Evolutionary conservation across 2,113 vertebrate species (phyloP), one percentile per base, ranked within the genome.

Genomic region (Forbesichthys agassizii): DNA sequence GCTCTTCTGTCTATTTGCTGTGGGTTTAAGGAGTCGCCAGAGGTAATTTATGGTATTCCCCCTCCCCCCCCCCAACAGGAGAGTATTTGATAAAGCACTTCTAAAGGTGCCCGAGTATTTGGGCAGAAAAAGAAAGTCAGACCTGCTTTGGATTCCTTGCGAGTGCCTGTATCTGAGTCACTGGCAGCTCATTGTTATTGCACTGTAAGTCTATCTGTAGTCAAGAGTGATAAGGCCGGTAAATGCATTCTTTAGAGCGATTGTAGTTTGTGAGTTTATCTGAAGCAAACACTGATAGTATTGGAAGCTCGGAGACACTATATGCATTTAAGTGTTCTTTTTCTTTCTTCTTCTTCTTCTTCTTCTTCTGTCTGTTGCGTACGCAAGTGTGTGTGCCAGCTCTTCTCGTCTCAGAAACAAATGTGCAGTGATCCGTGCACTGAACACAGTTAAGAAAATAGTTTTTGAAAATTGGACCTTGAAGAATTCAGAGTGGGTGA

Each of bases 1-100:
- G 81, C 78, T 86, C 75, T 75, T 81, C 81, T 88, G 69, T 87
- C 77, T 88, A 84, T 89, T 88, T 90, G 88, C 82, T 84, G 74
- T 86, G 73, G 79, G 78, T 88, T 88, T 89, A 85, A 85, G 80
- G 77, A 88, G 76, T 87, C 76, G 11, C 80, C 79, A 69, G 77
- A 86, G 83, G 86, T 88, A 87, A 90, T 88, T 86, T 87, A 84
- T 88, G 71, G 82, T 66, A 76, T 84, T 80, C 73, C 64, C 47
- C 63, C 57, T 74, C 71, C 58, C 20, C 20, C 20, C 1, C 20
- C 20, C 20, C 11, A 16, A 12, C 46, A 68, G 61, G 75, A 84
- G 75, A 78, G 79, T 74, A 81, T 86, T 85, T 84, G 85, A 88
- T 86, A 81, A 83, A 81, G 74, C 71, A 73, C 76, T 84, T 73